Evolutionary conservation across 2,113 vertebrate species (phyloP), one percentile per base, ranked within the genome.

Genomic region (Neolamprologus devosi): DNA sequence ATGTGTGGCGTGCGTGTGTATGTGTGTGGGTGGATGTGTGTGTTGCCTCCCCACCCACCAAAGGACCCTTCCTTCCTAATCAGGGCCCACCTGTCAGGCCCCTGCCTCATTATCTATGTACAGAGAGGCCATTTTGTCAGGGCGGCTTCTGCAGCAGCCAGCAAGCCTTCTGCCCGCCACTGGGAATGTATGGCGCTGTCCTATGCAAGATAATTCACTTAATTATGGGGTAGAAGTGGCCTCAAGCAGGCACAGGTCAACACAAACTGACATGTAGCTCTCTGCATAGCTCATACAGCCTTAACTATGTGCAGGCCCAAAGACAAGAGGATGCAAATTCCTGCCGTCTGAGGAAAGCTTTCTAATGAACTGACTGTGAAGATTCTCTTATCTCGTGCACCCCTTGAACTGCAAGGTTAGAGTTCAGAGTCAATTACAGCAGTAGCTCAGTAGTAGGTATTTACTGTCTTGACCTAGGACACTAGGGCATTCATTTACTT

Each of bases 31-130:
- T 68, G 65, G 86, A 54, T 86, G 87, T 21, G 73, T 4, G 86
- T 1, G 51, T 30, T 21, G 79, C 79, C 81, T 90, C 65, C 70
- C 90, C 55, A 57, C 85, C 89, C 95, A 93, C 93, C 93, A 90
- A 94, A 96, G 97, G 97, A 96, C 96, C 94, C 94, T 97, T 97
- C 97, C 94, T 97, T 97, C 96, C 96, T 97, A 97, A 98, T 98
- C 98, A 97, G 89, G 91, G 96, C 97, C 96, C 97, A 98, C 98
- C 98, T 99, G 98, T 98, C 98, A 99, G 97, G 94, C 95, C 93
- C 93, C 93, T 95, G 96, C 95, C 97, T 97, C 97, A 97, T 98
- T 98, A 98, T 98, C 97, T 97, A 95, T 94, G 96, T 97, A 97
- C 97, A 97, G 97, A 97, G 97, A 90, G 97, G 96, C 97, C 97